phyloP scores from a whole-genome alignment of 2,113 vertebrate genomes.

The Syngnathus floridae region DNA sequence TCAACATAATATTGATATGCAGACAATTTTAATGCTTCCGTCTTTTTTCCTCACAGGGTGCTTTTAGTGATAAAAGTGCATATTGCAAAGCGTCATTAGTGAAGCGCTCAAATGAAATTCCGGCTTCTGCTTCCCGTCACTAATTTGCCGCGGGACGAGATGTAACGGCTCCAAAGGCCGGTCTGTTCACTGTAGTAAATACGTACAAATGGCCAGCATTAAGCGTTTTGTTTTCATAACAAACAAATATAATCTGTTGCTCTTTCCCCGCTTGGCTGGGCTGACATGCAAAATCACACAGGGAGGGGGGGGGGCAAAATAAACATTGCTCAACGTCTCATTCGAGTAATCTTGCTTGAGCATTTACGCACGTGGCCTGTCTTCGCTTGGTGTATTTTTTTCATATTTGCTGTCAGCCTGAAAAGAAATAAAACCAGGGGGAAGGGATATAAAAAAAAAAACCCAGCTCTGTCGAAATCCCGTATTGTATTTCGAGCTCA shows the following conservation, averaged over 20 bases:
- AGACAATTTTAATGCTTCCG: constrained; percentile 8
- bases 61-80: constrained; percentile 9
- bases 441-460: too few relatives aligned
- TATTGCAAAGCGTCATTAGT: constrained; percentile 21
- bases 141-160: constrained; percentile 10
- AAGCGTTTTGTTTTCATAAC: background rate
- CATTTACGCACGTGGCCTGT: constrained; percentile 19
- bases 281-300: constrained; percentile 31
- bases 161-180: constrained; percentile 7
- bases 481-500: constrained; percentile 4
- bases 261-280: constrained; percentile 7
- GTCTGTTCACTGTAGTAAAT: constrained; percentile 2
- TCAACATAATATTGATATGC: constrained; percentile 16
- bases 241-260: background rate
- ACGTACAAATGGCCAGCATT: background rate
- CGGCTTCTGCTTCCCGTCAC: background rate
- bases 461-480: background rate
- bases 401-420: constrained; percentile 2
- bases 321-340: constrained; percentile 41
- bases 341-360: constrained; percentile 30
- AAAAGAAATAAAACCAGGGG: background rate
- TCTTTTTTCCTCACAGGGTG: background rate
- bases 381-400: constrained; percentile 19
- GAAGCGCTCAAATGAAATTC: constrained; percentile 22
- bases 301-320: constrained; percentile 18